A percentile compares a stretch with the other conserved stretches of the same genome.
These are phyloP conservation scores for Tachina grossa DNA, from an alignment of 2,888 invertebrate genomes.

Conservation along the genomic window DNA sequence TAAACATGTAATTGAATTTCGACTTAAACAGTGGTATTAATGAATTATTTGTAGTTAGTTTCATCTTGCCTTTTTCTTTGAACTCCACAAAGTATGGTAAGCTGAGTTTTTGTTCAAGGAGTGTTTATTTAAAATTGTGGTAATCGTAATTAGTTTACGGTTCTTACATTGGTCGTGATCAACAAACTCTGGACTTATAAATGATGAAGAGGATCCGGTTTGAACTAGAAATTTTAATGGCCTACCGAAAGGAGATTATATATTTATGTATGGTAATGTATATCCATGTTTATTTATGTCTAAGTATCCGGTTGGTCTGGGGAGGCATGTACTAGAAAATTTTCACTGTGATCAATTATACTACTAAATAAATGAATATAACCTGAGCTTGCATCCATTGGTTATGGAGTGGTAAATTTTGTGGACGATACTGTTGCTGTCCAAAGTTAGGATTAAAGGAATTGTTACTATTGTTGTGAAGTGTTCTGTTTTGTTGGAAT, in stretches of 20 bases:
- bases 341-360: slow-evolving; percentile 40
- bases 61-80: slow-evolving; percentile 17
- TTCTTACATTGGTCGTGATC: slow-evolving; percentile 12
- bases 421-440: slow-evolving; percentile 2
- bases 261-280: slow-evolving; percentile 54
- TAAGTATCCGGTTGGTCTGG: slow-evolving; percentile 45
- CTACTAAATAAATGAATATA: too few relatives aligned
- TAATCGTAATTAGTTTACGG: slow-evolving; percentile 52
- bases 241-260: too few relatives aligned
- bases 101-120: slow-evolving; percentile 53
- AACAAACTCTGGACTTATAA: slow-evolving; percentile 67
- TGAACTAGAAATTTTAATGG: too few relatives aligned
- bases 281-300: slow-evolving; percentile 54
- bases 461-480: slow-evolving; percentile 10
- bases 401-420: slow-evolving; percentile 42
- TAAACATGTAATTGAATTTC: too few relatives aligned
- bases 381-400: slow-evolving; percentile 48
- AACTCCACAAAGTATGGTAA: slow-evolving; percentile 51
- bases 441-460: slow-evolving; percentile 5
- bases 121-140: slow-evolving; percentile 58
- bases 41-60: too few relatives aligned
- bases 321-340: slow-evolving; percentile 49
- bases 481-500: not conserved
- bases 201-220: slow-evolving; percentile 66
- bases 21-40: too few relatives aligned